Base-by-base conservation (phyloP, 2,888 invertebrate genomes). In the Anarsia innoxiella region DNA sequence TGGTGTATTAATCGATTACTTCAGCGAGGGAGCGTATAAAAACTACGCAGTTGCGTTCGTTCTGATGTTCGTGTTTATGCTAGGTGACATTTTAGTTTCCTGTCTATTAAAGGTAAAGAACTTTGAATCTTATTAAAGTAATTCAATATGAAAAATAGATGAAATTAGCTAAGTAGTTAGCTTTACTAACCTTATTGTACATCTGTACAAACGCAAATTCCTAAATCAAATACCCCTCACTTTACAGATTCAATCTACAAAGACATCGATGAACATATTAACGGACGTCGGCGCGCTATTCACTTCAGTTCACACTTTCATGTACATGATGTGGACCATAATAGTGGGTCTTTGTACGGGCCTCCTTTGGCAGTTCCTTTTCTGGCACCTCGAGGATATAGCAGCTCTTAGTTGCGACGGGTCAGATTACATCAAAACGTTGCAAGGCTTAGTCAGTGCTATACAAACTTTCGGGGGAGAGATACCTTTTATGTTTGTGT, bases 381-480 rank as follows among this genome's bases (percentile, higher is more conserved):
- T 95, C 62, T 95, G 94, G 92, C 89, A 92, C 49, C 73, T 94
- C 9, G 94, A 95, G 67, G 91, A 93, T 44, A 72, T 95, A 37
- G 89, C 90, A 0, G 65, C 59, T 0, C 34, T 58, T 37, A 62
- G 74, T 33, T 88, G 82, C 40, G 73, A 78, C 26, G 72, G 78
- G 1, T 60, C 75, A 0, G 70, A 77, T 8, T 89, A 89, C 63
- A 85, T 89, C n/a, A 93, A 93, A 65, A 91, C 93, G 0, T 57
- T 93, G 10, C 90, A 93, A 64, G 93, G 93, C 0, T 69, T 91
- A 0, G 89, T 89, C 10, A 91, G 90, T 65, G 91, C 90, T 4
- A 88, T 93, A 39, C 94, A 95, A 65, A 93, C 93, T 37, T 91
- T 96, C 58, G 88, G 90, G 13, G 95, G 95, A 1, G 96, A 96